A percentile compares a stretch with the other conserved stretches of the same genome.
Evolutionary conservation across 2,888 invertebrate genomes (phyloP).

Genomic region (Carpatolechia fugitivella): DNA sequence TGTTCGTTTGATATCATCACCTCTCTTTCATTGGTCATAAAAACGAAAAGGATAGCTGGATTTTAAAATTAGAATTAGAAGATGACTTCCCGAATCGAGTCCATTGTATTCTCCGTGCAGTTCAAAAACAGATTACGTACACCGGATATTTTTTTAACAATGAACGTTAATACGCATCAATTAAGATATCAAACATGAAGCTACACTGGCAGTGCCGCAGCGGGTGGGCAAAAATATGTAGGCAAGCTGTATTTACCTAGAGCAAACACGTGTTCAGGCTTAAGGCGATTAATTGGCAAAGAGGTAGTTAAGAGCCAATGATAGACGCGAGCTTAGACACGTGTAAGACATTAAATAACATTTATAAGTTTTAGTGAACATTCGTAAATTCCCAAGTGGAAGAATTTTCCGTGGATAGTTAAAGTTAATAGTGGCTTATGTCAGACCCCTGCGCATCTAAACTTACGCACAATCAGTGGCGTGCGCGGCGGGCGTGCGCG

Average conservation of each 20-base stretch:
- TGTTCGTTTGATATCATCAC: no score
- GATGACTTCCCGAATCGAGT: no score
- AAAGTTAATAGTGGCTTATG: background rate
- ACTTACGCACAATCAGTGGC: constrained; percentile 23
- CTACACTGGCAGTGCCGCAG: background rate
- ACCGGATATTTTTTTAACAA: background rate
- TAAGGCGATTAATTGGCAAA: background rate
- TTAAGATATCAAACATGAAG: background rate
- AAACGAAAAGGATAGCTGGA: no score
- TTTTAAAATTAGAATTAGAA: no score
- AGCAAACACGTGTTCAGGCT: background rate
- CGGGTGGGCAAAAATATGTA: background rate
- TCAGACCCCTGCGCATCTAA: constrained; percentile 3
- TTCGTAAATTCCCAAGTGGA: no score
- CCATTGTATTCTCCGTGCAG: no score
- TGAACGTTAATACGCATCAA: no score
- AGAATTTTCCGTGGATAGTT: no score
- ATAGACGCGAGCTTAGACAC: background rate
- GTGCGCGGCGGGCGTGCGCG: constrained; percentile 35
- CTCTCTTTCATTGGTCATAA: no score
- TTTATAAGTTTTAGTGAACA: no score
- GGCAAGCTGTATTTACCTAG: background rate
- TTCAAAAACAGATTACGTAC: no score
- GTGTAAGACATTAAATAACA: background rate
- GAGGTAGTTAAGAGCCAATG: background rate